Percentiles rank a stretch among this genome's conserved stretches.
Conservation (phyloP, 1,140 invertebrate genomes). For the Lerema accius region DNA sequence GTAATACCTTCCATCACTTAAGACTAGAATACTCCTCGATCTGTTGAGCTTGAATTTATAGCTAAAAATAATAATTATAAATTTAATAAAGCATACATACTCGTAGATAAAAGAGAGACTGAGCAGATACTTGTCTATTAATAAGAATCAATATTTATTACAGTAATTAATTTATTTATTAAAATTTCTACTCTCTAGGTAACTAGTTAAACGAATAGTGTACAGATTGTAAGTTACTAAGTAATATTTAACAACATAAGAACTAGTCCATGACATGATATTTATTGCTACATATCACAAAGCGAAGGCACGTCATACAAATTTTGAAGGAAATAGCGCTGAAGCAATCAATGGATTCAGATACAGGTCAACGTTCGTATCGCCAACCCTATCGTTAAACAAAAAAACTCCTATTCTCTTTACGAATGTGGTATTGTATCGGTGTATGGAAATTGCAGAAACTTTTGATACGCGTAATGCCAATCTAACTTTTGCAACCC, state of each 20-base stretch:
- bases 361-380: not conserved
- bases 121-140: no score
- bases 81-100: no score
- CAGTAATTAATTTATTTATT: no score
- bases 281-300: no score
- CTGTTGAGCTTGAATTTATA: not conserved
- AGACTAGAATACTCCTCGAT: not conserved
- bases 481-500: conserved; percentile 48
- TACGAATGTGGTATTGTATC: conserved; percentile 28
- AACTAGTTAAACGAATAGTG: no score
- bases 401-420: conserved; percentile 37
- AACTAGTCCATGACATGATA: no score
- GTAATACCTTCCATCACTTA: not conserved
- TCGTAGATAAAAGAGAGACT: no score
- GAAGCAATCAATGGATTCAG: not conserved
- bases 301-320: not conserved
- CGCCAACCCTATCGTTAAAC: conserved; percentile 21
- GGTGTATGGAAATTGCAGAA: conserved; percentile 43
- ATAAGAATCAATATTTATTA: no score
- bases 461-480: conserved; percentile 50
- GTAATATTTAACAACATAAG: no score
- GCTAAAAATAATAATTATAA: no score
- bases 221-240: no score
- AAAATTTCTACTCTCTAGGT: no score
- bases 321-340: not conserved